Evolutionary conservation across 2,797 vertebrate species (phyloP), one percentile per base, ranked within the genome.

Genomic region (Tragelaphus oryx): DNA sequence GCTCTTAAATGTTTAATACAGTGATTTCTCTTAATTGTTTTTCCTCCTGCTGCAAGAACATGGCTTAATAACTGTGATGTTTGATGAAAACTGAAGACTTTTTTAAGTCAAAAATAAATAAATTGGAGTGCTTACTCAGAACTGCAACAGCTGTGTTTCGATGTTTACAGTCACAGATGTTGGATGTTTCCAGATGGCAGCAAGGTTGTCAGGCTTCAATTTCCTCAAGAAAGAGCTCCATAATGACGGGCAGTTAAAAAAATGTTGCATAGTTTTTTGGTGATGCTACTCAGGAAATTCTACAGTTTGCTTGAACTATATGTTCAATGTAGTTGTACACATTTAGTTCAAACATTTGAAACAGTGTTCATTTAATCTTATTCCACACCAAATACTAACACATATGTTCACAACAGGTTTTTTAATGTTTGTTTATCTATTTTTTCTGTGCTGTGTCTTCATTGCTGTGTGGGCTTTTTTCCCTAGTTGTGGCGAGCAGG

Each of bases 181-280:
- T 95, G 92, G 62, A 37, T 91, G 33, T 97, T 97, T 97, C 96
- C 97, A 98, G 65, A 95, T 97, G 93, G 95, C 97, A 98, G 92
- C 79, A 88, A 91, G 85, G 75, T 88, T 97, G 96, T 94, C 82
- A 95, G 78, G 97, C 44, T 80, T 76, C 12, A 93, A 62, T 98
- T 97, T 98, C 92, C 71, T 94, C 11, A 37, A 97, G 11, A 46
- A 92, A 95, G n/a, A 96, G 60, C 81, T 87, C 10, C 4, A 26
- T 93, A 86, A 94, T 44, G 44, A 86, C 26, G 71, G 28, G 80
- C 83, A 94, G 74, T 96, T 93, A 95, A 96, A 96, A 74, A 87
- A 26, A 44, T 89, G 79, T 92, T 94, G 95, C 37, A 57, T 87
- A 14, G 5, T 0, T 3, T 71, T 78, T 91, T 2, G 41, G 5